Percentiles rank a stretch among this genome's conserved stretches.
Evolutionary conservation across 2,113 vertebrate genomes (phyloP).

Genomic region (Cyanistes caeruleus): DNA sequence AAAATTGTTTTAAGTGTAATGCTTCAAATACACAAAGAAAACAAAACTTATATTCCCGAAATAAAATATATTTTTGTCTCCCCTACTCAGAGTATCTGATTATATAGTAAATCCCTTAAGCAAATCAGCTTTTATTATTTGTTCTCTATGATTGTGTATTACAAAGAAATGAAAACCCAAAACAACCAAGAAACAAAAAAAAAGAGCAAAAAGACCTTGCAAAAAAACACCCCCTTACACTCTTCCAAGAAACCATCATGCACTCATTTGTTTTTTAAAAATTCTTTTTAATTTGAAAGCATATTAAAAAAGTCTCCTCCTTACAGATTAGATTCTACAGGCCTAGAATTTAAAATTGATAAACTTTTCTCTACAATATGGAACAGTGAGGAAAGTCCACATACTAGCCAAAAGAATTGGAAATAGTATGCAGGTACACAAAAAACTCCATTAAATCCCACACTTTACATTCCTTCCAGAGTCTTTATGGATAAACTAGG

Average conservation of each 20-base stretch:
- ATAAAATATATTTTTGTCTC: neutral
- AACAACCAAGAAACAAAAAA: neutral
- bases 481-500: neutral
- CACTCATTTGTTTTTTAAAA: neutral
- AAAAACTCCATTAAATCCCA: neutral
- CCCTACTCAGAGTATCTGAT: neutral
- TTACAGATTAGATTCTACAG: too few relatives aligned
- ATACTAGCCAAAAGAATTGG: neutral
- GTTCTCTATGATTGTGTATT: neutral
- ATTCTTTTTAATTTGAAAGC: neutral
- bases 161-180: neutral
- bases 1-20: neutral
- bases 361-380: neutral
- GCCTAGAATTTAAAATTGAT: neutral
- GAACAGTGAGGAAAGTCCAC: neutral
- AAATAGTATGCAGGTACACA: neutral
- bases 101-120: neutral
- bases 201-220: accelerated
- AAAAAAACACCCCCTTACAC: too few relatives aligned
- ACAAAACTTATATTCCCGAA: neutral
- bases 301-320: neutral
- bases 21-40: neutral
- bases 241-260: neutral
- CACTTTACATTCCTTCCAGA: neutral
- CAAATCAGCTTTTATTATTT: neutral